Percentiles rank a stretch among this genome's conserved stretches.
Conservation (phyloP, 2,888 invertebrate species). For the Tetheella fluctuosa region DNA sequence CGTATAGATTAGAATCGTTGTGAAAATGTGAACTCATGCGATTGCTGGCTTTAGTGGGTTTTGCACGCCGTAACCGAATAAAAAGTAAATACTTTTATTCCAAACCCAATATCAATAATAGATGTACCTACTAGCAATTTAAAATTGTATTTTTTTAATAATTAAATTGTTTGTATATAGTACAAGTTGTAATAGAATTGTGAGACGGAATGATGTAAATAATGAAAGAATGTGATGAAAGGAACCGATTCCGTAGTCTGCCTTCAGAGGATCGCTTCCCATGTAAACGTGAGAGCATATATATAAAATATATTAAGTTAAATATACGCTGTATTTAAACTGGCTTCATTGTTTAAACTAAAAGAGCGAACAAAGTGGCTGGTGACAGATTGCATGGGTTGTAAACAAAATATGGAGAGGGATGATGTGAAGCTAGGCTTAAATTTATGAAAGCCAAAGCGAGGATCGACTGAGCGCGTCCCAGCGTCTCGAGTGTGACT, state of each 20-base stretch:
- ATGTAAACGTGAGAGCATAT: slow-evolving; percentile 49
- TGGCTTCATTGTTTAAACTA: slow-evolving; percentile 71
- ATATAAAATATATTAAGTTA: slow-evolving; percentile 65
- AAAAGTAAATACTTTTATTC: slow-evolving; percentile 76
- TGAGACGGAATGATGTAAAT: slow-evolving; percentile 76
- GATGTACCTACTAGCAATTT: slow-evolving; percentile 73
- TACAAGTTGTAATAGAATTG: slow-evolving; percentile 80
- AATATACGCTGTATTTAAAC: slow-evolving; percentile 77
- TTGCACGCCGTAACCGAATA: slow-evolving; percentile 74
- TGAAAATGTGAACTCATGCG: slow-evolving; percentile 61
- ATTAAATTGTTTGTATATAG: slow-evolving; percentile 82
- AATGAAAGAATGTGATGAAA: slow-evolving; percentile 68
- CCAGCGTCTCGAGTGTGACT: slow-evolving; percentile 58
- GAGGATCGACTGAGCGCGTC: slow-evolving; percentile 41
- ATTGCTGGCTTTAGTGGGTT: slow-evolving; percentile 77
- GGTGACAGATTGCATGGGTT: slow-evolving; percentile 42
- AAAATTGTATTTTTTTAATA: slow-evolving; percentile 80
- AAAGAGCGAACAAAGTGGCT: slow-evolving; percentile 73
- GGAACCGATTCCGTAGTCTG: slow-evolving; percentile 55
- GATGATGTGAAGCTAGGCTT: slow-evolving; percentile 48
- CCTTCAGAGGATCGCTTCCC: slow-evolving; percentile 49
- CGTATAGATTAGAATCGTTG: slow-evolving; percentile 60
- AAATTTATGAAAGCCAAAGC: slow-evolving; percentile 52
- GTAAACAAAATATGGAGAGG: slow-evolving; percentile 30
- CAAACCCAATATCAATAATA: slow-evolving; percentile 76